A percentile compares a stretch with the other conserved stretches of the same genome.
These are phyloP conservation scores for Azorinus chamasolen DNA, from an alignment of 2,888 invertebrate species.

Conservation along the genomic window DNA sequence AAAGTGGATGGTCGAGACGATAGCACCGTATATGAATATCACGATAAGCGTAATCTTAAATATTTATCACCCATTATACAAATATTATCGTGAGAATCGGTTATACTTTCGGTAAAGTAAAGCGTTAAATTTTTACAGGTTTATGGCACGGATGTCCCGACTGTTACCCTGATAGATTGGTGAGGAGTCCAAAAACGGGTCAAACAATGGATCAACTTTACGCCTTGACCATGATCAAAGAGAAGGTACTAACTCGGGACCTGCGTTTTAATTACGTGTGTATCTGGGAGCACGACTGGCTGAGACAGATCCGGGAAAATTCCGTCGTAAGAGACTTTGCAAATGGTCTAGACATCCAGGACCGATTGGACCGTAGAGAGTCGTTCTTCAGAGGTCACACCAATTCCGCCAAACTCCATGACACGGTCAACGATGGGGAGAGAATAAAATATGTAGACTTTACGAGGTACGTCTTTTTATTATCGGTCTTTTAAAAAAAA, in stretches of 20 bases:
- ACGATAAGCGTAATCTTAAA: too few species aligned
- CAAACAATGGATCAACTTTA: conserved; percentile 20
- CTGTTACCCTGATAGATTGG: conserved; percentile 12
- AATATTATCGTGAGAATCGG: too few species aligned
- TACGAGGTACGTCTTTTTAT: too few species aligned
- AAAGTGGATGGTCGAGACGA: too few species aligned
- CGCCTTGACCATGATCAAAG: conserved; percentile 11
- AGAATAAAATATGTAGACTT: conserved; percentile 70
- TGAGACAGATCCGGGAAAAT: conserved; percentile 24
- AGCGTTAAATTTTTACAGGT: conserved; percentile 4
- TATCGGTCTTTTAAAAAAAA: too few species aligned
- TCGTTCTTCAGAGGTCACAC: conserved; percentile 76
- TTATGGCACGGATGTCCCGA: conserved; percentile 24
- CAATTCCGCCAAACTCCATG: conserved; percentile 61
- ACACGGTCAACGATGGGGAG: conserved; percentile 46
- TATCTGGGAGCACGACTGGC: conserved; percentile 51
- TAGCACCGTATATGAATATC: too few species aligned
- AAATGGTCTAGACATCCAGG: conserved; percentile 26
- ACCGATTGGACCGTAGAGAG: conserved; percentile 34
- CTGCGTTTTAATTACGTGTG: conserved; percentile 36
- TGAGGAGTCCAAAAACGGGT: conserved; percentile 6
- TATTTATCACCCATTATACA: too few species aligned
- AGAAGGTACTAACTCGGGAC: neutral
- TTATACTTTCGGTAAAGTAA: too few species aligned
- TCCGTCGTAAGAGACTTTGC: conserved; percentile 12